Evolutionary conservation across 2,888 invertebrate genomes (phyloP), one percentile per base, ranked within the genome.

Genomic region (Ophioninae sp.): DNA sequence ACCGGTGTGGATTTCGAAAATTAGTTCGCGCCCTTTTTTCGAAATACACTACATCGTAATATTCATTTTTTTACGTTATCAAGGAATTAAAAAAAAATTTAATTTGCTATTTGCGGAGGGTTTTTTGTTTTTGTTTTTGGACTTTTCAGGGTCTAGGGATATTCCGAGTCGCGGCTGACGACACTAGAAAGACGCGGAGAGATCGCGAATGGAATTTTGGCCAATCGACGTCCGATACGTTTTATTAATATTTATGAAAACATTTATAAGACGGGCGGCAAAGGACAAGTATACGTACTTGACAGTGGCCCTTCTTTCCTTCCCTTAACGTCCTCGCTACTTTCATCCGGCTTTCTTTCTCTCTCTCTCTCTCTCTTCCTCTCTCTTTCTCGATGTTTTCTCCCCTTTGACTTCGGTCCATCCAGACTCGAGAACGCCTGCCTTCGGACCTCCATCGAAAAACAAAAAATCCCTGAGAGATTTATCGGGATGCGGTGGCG

Each of bases 201-300:
- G 41, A 61, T 30, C 13, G 77, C 22, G 73, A 72, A 73, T 68
- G 44, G 23, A 76, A 81, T 79, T 78, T 81, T 56, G 72, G 74
- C 81, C 80, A 85, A 85, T 85, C 83, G 83, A 74, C 83, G 79
- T 74, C 67, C 65, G 75, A 51, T 51, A 61, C 72, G 64, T 79
- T 82, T 59, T 89, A 91, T 91, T 90, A 91, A 91, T 91, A 91
- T 91, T 91, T 90, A 91, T 91, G 90, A 90, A 91, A 91, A 41
- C 41, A 89, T 91, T 91, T 91, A 91, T 91, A 91, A 89, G 88
- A 77, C 88, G 89, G 88, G 88, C 88, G 90, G 91, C 90, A 90
- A 91, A 85, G 72, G 79, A 85, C 82, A 81, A 83, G 83, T 83
- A 72, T 76, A 76, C 63, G 58, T 61, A 77, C 69, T 69, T 41